Evolutionary conservation across 1,140 invertebrate species (phyloP).

Genomic region (Drosophila ananassae): DNA sequence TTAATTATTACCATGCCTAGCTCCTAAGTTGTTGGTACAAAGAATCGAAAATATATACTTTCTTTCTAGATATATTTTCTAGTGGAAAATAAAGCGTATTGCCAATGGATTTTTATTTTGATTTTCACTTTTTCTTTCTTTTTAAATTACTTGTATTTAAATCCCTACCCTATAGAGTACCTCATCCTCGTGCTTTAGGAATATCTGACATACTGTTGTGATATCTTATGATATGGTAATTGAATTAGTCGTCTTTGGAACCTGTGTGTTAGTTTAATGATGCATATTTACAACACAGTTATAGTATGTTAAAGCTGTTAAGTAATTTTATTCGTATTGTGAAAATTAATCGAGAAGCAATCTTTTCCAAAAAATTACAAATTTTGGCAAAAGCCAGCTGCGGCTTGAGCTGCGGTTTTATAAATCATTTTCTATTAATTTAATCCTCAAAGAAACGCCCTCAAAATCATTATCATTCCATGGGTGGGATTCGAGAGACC

Average conservation of each 20-base stretch:
- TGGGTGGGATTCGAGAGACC: slow-evolving; percentile 43
- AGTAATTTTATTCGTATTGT: slow-evolving; percentile 76
- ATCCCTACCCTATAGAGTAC: slow-evolving; percentile 41
- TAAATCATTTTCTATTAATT: slow-evolving; percentile 42
- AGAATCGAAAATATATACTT: slow-evolving; percentile 67
- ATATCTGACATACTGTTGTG: slow-evolving; percentile 75
- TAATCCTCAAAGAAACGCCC: neutral
- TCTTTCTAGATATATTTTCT: slow-evolving; percentile 53
- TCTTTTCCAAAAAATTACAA: slow-evolving; percentile 47
- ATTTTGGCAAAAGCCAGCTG: neutral
- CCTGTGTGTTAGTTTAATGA: slow-evolving; percentile 62
- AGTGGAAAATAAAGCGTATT: slow-evolving; percentile 74
- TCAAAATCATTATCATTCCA: slow-evolving; percentile 45
- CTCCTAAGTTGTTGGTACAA: slow-evolving; percentile 77
- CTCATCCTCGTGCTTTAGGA: slow-evolving; percentile 70
- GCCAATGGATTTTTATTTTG: slow-evolving; percentile 58
- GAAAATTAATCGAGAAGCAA: slow-evolving; percentile 76
- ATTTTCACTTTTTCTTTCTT: slow-evolving; percentile 20
- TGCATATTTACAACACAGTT: slow-evolving; percentile 59
- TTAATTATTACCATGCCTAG: slow-evolving; percentile 66
- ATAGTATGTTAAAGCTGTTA: slow-evolving; percentile 72
- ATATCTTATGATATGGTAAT: slow-evolving; percentile 65
- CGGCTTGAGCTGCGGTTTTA: neutral
- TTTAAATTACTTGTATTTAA: too few species aligned
- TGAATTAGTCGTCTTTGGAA: slow-evolving; percentile 50